Evolutionary conservation across 1,140 invertebrate genomes (phyloP).

Genomic region (Nylanderia fulva): DNA sequence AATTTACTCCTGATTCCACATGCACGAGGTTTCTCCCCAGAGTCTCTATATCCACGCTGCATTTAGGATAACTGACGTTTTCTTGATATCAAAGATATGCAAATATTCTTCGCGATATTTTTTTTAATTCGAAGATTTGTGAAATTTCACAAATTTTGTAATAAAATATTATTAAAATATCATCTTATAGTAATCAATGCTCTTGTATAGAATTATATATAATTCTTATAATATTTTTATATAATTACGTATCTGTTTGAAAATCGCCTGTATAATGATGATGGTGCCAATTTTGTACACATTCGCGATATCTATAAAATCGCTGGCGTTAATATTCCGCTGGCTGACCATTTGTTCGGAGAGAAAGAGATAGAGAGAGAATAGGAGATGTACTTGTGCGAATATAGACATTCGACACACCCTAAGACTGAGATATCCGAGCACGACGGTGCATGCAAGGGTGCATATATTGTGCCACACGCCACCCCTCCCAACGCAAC

Average conservation of each 20-base stretch:
- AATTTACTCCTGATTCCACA: slow-evolving; percentile 59
- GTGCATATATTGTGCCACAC: slow-evolving; percentile 73
- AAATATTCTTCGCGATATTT: background rate
- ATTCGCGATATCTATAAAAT: slow-evolving; percentile 10
- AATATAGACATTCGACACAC: slow-evolving; percentile 76
- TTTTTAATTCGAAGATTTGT: background rate
- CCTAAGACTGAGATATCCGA: slow-evolving; percentile 74
- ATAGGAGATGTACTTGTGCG: slow-evolving; percentile 62
- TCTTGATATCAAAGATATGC: background rate
- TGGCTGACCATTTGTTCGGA: slow-evolving; percentile 31
- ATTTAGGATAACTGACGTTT: background rate
- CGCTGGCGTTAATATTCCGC: background rate
- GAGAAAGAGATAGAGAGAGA: slow-evolving; percentile 23
- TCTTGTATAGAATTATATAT: background rate
- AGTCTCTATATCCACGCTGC: slow-evolving; percentile 6
- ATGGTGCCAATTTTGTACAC: background rate
- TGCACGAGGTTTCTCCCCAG: slow-evolving; percentile 26
- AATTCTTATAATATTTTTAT: background rate
- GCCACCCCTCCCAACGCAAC: slow-evolving; percentile 65
- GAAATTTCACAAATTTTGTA: background rate
- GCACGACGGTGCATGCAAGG: slow-evolving; percentile 64
- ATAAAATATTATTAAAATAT: background rate
- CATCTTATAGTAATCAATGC: background rate
- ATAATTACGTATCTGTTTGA: background rate
- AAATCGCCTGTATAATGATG: background rate